Evolutionary conservation across 2,797 vertebrate species (phyloP), one percentile per base, ranked within the genome.

Genomic region (Ctenopoma multispine): DNA sequence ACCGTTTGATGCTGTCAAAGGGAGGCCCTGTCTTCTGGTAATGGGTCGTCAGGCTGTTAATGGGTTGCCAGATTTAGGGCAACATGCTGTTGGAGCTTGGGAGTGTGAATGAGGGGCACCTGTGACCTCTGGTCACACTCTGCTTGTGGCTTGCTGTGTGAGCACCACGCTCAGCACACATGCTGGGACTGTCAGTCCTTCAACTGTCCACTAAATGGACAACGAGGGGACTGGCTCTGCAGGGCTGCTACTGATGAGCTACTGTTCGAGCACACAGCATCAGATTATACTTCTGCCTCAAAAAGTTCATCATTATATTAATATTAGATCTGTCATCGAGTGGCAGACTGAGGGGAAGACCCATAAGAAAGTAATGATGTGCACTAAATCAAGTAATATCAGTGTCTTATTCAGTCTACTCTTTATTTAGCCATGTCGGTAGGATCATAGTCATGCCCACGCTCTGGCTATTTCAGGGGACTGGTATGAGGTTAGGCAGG

Each of bases 61-160:
- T 49, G 75, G 71, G 72, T 75, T 84, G 75, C 81, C 79, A 81
- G 86, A 85, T 83, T 88, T 63, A 48, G 61, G 82, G 71, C 86
- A 79, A 80, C 90, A 78, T 84, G 91, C 87, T 27, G 81, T 83
- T 81, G 80, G 87, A 77, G 86, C 87, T 92, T 85, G 84, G 0
- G 0, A 90, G 90, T 77, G 62, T 38, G 91, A 91, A 92, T 94
- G 84, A 95, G 94, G 93, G 95, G 92, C 90, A 94, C 94, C 94
- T 95, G 94, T 92, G 91, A 93, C 94, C 94, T 92, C 87, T 77
- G 75, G 81, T 74, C 83, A 58, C 89, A 82, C 93, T 87, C 20
- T 68, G 77, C 62, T 71, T 81, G 75, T 58, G 87, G 85, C 95
- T 91, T 6, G 89, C 95, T 94, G 95, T 54, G 93, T 83, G 86